Base-by-base conservation (phyloP, 1,140 invertebrate species). In the Microvelia longipes region DNA sequence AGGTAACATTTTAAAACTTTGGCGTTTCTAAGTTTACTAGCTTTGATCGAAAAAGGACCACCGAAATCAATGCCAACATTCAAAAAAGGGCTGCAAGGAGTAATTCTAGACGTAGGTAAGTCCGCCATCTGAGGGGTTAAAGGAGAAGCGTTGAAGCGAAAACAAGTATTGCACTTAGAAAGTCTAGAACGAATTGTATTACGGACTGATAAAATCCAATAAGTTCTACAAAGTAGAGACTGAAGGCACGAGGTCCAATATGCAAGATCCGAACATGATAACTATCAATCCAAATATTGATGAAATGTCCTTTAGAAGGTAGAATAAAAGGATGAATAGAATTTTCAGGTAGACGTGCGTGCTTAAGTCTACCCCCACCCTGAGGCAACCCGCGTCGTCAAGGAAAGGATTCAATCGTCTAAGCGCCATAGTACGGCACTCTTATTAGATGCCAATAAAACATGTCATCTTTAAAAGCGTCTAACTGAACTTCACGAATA, bases 351-450 rank as follows among this genome's bases (percentile, higher is more conserved):
- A 72, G 25, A n/a, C 68, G 67, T 1, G 78, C 70, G 50, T 80
- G 69, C n/a, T 68, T 66, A 1, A 82, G 60, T 70, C 80, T 69
- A 24, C 80, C 78, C 2, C 80, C 1, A 82, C 79, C 25, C 80
- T 72, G 50, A 82, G 60, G 24, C 80, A 64, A 2, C 75, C 75
- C 14, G 75, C 19, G 25, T 76, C 15, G 70, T 81, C 79, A 19
- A 82, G 27, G 68, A 78, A 79, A 15, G 79, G 79, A 28, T 60
- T 60, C 35, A 60, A 60, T n/a, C n/a, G n/a, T n/a, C n/a, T n/a
- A n/a, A n/a, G n/a, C n/a, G n/a, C n/a, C n/a, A n/a, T n/a, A n/a
- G n/a, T n/a, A n/a, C n/a, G n/a, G n/a, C n/a, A n/a, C n/a, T n/a
- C n/a, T n/a, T n/a, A n/a, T n/a, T n/a, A n/a, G n/a, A n/a, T n/a